Conservation (phyloP, 2,888 invertebrate genomes). For the Notodonta ziczac region DNA sequence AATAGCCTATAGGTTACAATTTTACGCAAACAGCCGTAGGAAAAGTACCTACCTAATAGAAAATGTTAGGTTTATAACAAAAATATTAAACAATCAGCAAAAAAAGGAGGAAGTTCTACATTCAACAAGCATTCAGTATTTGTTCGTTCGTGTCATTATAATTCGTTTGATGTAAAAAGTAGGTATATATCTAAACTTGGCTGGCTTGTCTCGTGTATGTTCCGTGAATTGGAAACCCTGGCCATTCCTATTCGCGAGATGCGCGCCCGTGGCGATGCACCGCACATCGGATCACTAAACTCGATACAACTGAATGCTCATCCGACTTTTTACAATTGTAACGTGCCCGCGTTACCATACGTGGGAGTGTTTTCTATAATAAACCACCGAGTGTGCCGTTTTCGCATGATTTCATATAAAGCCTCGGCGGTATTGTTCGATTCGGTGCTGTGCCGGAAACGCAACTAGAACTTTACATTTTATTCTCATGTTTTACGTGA, state of each 20-base stretch:
- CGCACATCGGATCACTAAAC: conserved; percentile 39
- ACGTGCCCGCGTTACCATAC: conserved; percentile 48
- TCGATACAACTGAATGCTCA: conserved; percentile 63
- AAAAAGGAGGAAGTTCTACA: too few relatives aligned
- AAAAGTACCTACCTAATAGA: too few relatives aligned
- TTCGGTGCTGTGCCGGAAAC: conserved; percentile 48
- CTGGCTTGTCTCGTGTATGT: not conserved
- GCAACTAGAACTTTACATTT: conserved; percentile 41
- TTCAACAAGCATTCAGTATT: not conserved
- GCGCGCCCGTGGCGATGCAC: not conserved
- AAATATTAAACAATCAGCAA: too few relatives aligned
- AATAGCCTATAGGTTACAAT: too few relatives aligned
- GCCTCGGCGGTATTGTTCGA: conserved; percentile 54
- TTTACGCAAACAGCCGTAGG: too few relatives aligned
- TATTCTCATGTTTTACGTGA: not conserved
- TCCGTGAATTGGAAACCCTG: not conserved
- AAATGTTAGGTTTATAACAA: too few relatives aligned
- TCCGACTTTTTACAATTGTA: conserved; percentile 53
- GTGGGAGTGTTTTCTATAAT: conserved; percentile 52
- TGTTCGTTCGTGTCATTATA: not conserved
- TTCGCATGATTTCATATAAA: conserved; percentile 69
- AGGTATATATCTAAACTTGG: too few relatives aligned
- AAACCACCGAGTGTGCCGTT: conserved; percentile 51
- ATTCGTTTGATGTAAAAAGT: too few relatives aligned
- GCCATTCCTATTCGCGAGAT: not conserved